These are phyloP conservation scores for Ladona fulva DNA, from an alignment of 1,140 invertebrate genomes.

Conservation along the genomic window DNA sequence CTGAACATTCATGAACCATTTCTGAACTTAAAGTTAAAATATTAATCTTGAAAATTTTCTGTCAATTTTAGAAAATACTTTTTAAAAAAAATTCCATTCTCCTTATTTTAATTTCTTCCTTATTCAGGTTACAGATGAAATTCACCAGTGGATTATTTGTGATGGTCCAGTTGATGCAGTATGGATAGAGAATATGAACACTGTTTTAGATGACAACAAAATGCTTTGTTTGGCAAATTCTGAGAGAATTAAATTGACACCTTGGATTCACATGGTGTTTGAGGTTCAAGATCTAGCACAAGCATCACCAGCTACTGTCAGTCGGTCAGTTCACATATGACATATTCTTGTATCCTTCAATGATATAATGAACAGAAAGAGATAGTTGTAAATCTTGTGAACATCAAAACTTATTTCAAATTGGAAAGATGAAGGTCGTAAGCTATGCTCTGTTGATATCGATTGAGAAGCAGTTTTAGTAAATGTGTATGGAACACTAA, in stretches of 20 bases:
- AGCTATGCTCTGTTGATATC: too few species aligned
- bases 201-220: slow-evolving; percentile 88
- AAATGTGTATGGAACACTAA: too few species aligned
- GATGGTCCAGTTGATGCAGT: slow-evolving; percentile 90
- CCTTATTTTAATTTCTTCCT: not conserved
- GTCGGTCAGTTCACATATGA: slow-evolving; percentile 35
- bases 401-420: too few species aligned
- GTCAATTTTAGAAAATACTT: too few species aligned
- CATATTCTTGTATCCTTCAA: not conserved
- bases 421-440: too few species aligned
- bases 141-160: slow-evolving; percentile 75
- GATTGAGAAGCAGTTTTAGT: too few species aligned
- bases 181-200: slow-evolving; percentile 95
- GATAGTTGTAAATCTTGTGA: too few species aligned
- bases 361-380: too few species aligned
- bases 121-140: slow-evolving; percentile 41
- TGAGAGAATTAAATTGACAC: slow-evolving; percentile 80
- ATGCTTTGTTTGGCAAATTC: slow-evolving; percentile 81
- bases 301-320: slow-evolving; percentile 82
- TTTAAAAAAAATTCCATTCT: too few species aligned
- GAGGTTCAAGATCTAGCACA: slow-evolving; percentile 80
- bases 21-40: not conserved
- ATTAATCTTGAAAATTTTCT: not conserved
- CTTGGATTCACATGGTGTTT: slow-evolving; percentile 69
- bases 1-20: too few species aligned